Evolutionary conservation across 2,888 invertebrate genomes (phyloP), one percentile per base, ranked within the genome.

Genomic region (Sthenelais limicola): DNA sequence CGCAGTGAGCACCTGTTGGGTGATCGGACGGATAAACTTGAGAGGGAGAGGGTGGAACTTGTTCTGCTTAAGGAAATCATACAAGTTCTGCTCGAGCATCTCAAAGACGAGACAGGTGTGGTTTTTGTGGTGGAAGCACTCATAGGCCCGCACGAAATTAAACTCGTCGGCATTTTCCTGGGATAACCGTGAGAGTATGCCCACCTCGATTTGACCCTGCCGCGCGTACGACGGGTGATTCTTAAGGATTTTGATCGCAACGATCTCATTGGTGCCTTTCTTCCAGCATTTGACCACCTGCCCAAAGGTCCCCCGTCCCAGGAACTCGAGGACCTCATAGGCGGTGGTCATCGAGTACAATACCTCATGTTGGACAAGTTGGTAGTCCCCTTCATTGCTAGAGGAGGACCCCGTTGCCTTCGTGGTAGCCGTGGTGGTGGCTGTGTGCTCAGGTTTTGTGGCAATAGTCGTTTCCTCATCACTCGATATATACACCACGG

Each of bases 241-340:
- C 91, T 99, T 99, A 76, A 99, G 91, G 88, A 99, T 99, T 91
- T 99, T 99, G 89, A 99, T 99, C 88, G 99, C 99, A 85, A 99
- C 98, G 87, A 99, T 98, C 90, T 99, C 98, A 88, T 97, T 99
- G 84, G 99, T 99, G 88, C 98, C 98, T 89, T 98, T 98, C 90
- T 99, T 99, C 98, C 99, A 99, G 90, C 99, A 99, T 91, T 99
- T 99, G 87, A 99, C 99, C 87, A 99, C 99, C 89, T 93, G 92
- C 80, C 98, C 98, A 90, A 99, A 99, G 81, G 98, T 99, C 85
- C 99, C 99, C 82, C 99, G 93, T 82, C 99, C 99, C 86, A 99
- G 92, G 90, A 99, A 99, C 91, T 99, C 98, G 89, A 98, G 91
- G 86, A 98, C 98, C 91, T 97, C 92, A 89, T 93, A 98, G 90